A percentile compares a stretch with the other conserved stretches of the same genome.
Conservation (phyloP, 2,888 invertebrate species). For the Drosophila pegasa region DNA sequence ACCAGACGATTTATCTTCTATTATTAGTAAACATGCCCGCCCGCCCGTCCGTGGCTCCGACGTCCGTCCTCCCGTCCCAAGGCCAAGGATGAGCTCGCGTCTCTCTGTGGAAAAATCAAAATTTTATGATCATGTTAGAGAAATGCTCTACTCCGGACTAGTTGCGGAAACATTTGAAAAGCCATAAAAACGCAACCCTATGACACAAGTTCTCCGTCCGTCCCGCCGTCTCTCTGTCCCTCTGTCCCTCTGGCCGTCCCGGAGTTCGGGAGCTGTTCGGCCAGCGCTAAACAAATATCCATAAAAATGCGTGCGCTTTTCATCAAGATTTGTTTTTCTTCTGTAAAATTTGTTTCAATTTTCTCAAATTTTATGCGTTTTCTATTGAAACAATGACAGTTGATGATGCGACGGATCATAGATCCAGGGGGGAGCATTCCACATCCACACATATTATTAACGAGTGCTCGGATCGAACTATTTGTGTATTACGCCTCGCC, state of each 20-base stretch:
- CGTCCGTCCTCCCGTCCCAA: slow-evolving; percentile 47
- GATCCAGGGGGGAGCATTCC: slow-evolving; percentile 36
- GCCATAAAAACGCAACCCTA: slow-evolving; percentile 76
- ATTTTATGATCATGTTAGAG: slow-evolving; percentile 65
- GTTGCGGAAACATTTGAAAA: slow-evolving; percentile 80
- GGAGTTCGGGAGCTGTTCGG: slow-evolving; percentile 2
- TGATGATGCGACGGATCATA: slow-evolving; percentile 35
- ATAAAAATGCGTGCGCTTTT: slow-evolving; percentile 65
- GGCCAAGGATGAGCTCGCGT: slow-evolving; percentile 70
- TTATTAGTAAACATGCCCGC: slow-evolving; percentile 73
- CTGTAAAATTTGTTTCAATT: slow-evolving; percentile 70
- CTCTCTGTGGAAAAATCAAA: slow-evolving; percentile 72
- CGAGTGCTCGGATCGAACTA: slow-evolving; percentile 44
- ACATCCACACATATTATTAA: slow-evolving; percentile 53
- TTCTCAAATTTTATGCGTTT: slow-evolving; percentile 77
- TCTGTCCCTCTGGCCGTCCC: background rate
- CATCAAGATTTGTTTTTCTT: slow-evolving; percentile 65
- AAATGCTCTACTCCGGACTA: slow-evolving; percentile 24
- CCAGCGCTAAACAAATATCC: slow-evolving; percentile 72
- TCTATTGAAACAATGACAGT: slow-evolving; percentile 76
- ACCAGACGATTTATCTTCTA: slow-evolving; percentile 79
- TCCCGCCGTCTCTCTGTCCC: background rate
- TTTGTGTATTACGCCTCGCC: slow-evolving; percentile 55
- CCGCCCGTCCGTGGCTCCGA: slow-evolving; percentile 29
- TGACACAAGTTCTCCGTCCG: slow-evolving; percentile 29